Percentiles rank a stretch among this genome's conserved stretches.
phyloP scores from a whole-genome alignment of 2,888 invertebrate species.

The Aphidoletes aphidimyza region DNA sequence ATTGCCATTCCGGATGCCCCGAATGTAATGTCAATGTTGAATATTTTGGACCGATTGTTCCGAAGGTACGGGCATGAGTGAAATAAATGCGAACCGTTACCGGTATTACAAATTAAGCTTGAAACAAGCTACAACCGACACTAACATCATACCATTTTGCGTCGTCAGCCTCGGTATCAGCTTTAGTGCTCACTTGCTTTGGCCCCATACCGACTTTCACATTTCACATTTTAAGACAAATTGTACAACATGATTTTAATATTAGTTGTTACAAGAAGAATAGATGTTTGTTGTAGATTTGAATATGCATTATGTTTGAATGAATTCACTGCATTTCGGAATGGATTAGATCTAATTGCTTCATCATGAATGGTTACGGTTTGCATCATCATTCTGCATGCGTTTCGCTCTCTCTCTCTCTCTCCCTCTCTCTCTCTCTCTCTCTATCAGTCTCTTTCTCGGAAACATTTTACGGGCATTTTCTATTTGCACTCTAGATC shows the following conservation, averaged over 20 bases:
- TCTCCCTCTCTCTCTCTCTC: no score
- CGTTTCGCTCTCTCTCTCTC: background rate
- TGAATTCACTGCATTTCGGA: conserved; percentile 42
- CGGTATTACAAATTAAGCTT: conserved; percentile 44
- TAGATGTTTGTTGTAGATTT: conserved; percentile 51
- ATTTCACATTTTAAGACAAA: conserved; percentile 32
- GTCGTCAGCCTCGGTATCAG: background rate
- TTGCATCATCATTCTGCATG: conserved; percentile 2
- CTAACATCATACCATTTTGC: background rate
- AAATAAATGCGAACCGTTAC: conserved; percentile 42
- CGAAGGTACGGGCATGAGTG: background rate
- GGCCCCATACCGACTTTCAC: background rate
- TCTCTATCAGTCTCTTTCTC: no score
- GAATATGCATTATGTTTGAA: conserved; percentile 42
- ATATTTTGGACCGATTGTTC: background rate
- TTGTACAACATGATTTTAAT: conserved; percentile 49
- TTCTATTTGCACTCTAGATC: conserved; percentile 38
- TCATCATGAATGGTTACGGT: conserved; percentile 43
- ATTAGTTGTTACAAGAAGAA: conserved; percentile 49
- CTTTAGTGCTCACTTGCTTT: background rate
- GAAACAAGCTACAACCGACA: conserved; percentile 32
- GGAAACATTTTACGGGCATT: conserved; percentile 15
- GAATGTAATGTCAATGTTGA: background rate
- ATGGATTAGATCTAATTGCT: conserved; percentile 39
- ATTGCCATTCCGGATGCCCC: conserved; percentile 33